A percentile compares a stretch with the other conserved stretches of the same genome.
Conservation (phyloP, 2,113 vertebrate species). For the Tychaedon coryphoeus region DNA sequence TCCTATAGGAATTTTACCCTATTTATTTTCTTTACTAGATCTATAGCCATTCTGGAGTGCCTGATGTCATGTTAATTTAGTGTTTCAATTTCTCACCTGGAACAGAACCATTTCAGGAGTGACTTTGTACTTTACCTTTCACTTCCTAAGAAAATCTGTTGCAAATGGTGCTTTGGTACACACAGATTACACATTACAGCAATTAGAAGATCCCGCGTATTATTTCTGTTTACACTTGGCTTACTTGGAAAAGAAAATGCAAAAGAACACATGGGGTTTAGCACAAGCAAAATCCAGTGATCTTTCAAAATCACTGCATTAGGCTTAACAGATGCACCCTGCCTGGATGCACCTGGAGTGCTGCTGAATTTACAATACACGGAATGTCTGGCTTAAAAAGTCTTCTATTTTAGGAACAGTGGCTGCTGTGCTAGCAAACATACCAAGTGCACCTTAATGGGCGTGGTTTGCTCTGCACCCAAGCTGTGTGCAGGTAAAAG, state of each 20-base stretch:
- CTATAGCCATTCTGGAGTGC: neutral
- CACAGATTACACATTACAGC: neutral
- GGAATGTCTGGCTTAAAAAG: neutral
- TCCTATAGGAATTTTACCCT: neutral
- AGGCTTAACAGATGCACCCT: slow-evolving; percentile 19
- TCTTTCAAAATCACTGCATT: slow-evolving; percentile 6
- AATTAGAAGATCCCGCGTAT: neutral
- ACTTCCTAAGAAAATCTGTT: neutral
- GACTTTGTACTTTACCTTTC: neutral
- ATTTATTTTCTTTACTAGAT: neutral
- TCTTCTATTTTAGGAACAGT: neutral
- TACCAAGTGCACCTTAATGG: neutral
- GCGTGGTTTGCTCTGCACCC: neutral
- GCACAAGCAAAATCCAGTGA: neutral
- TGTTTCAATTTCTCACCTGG: neutral
- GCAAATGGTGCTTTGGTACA: neutral
- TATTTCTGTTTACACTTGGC: slow-evolving; percentile 15
- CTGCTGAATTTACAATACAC: slow-evolving; percentile 22
- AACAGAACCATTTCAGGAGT: neutral
- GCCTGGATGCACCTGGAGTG: neutral
- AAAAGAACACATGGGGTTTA: neutral
- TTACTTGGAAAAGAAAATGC: neutral
- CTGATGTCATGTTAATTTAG: slow-evolving; percentile 8
- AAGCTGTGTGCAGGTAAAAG: neutral
- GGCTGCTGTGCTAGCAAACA: neutral